Evolutionary conservation across 2,888 invertebrate genomes (phyloP), one percentile per base, ranked within the genome.

Genomic region (Molanna angustata): DNA sequence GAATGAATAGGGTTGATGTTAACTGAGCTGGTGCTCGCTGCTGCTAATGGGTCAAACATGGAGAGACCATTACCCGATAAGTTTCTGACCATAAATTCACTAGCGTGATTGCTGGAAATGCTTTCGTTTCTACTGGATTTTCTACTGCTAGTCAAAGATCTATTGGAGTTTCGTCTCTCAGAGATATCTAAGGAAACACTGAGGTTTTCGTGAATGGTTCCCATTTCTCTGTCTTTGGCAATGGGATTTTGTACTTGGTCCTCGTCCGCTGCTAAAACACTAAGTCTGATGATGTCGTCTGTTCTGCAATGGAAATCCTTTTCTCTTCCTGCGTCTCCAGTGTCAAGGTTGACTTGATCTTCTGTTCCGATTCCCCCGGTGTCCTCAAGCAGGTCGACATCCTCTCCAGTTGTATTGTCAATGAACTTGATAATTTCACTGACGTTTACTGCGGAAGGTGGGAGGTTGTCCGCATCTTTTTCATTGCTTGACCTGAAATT

Each of bases 31-130:
- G 55, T 48, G 22, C 59, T 52, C 19, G 46, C 39, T 2, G 44
- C 52, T 2, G 59, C 72, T 11, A 76, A 60, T 0, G 77, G 77
- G 60, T 77, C 77, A 60, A 77, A 77, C 73, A 74, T 75, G 69
- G 74, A 74, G 0, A 77, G 66, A 1, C 76, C 76, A 57, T 71
- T 74, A 0, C 74, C 75, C 0, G 76, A 77, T 2, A 77, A 63
- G 57, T 76, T 76, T 60, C 75, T 68, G 2, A 76, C 61, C 0
- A 74, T 71, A 1, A 76, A 61, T 20, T 76, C 76, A 27, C 61
- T 66, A 52, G 61, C 14, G 16, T 49, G 52, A 20, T 20, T 22
- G n/a, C 44, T 49, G 19, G 42, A 31, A 1, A 39, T 20, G 32
- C 53, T 53, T 41, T 76, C 76, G 0, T 68, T 60, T 62, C 69